These are phyloP conservation scores for Plagodis dolabraria DNA, from an alignment of 2,888 invertebrate genomes.

Conservation along the genomic window DNA sequence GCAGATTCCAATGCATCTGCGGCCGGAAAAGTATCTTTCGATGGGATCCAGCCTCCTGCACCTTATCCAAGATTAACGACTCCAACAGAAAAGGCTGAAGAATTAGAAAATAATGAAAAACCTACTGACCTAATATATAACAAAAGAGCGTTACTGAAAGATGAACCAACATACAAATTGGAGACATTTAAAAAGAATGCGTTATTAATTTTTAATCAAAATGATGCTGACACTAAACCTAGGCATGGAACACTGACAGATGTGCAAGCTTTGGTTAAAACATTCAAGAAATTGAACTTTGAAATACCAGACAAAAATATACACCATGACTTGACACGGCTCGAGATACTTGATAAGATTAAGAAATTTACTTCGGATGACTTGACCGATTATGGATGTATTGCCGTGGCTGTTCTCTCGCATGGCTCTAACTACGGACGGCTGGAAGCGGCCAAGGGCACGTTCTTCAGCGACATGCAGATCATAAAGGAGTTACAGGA, in stretches of 20 bases:
- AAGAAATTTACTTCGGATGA: slow-evolving; percentile 48
- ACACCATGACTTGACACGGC: slow-evolving; percentile 56
- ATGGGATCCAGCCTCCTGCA: too few relatives aligned
- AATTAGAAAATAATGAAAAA: neutral
- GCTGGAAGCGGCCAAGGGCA: slow-evolving; percentile 65
- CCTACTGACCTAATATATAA: neutral
- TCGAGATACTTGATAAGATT: slow-evolving; percentile 53
- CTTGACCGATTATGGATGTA: slow-evolving; percentile 68
- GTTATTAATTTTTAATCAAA: slow-evolving; percentile 68
- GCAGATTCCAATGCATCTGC: too few relatives aligned
- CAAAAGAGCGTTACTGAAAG: slow-evolving; percentile 31
- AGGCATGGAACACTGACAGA: slow-evolving; percentile 66
- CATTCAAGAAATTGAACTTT: slow-evolving; percentile 62
- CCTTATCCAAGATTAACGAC: too few relatives aligned
- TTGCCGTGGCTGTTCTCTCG: slow-evolving; percentile 65
- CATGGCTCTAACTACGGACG: slow-evolving; percentile 64
- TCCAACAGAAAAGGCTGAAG: neutral
- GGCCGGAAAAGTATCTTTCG: too few relatives aligned
- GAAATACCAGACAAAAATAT: slow-evolving; percentile 45
- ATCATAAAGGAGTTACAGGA: slow-evolving; percentile 66
- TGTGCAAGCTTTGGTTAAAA: slow-evolving; percentile 51
- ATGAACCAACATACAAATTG: slow-evolving; percentile 60
- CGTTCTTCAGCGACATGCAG: slow-evolving; percentile 61
- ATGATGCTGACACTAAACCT: slow-evolving; percentile 48
- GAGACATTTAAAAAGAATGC: slow-evolving; percentile 67